A percentile compares a stretch with the other conserved stretches of the same genome.
Evolutionary conservation across 2,113 vertebrate genomes (phyloP).

Genomic region (Galemys pyrenaicus): DNA sequence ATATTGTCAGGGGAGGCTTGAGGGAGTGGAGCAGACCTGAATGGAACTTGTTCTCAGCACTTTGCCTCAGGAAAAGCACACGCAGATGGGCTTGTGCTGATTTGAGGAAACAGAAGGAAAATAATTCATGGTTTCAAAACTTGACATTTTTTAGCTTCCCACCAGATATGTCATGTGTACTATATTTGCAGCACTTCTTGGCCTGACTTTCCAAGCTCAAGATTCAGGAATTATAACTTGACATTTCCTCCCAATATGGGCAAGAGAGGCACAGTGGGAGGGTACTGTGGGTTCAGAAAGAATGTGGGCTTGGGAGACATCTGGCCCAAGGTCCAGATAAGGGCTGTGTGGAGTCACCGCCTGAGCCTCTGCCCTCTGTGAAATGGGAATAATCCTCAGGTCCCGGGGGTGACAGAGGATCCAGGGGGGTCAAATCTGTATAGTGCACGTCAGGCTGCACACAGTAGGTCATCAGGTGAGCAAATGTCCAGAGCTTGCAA

Average conservation of each 20-base stretch:
- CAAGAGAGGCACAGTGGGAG: neutral
- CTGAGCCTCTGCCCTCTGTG: neutral
- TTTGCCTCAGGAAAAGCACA: conserved; percentile 60
- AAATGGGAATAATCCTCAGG: neutral
- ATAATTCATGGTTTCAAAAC: conserved; percentile 78
- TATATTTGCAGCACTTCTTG: conserved; percentile 78
- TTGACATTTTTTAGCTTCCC: conserved; percentile 80
- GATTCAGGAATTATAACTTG: conserved; percentile 65
- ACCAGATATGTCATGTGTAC: conserved; percentile 76
- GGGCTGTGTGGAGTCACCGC: neutral
- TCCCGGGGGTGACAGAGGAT: neutral
- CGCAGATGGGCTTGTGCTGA: conserved; percentile 72
- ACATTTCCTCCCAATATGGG: conserved; percentile 66
- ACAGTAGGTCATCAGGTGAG: neutral
- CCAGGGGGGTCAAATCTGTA: fast-evolving
- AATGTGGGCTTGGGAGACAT: neutral
- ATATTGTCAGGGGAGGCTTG: neutral
- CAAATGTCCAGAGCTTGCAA: neutral
- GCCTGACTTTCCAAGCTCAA: conserved; percentile 70
- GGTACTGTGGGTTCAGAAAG: neutral
- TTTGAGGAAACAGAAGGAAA: conserved; percentile 78
- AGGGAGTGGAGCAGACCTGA: neutral
- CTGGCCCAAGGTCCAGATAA: neutral
- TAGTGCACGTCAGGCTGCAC: neutral
- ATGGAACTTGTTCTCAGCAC: conserved; percentile 30